These are phyloP conservation scores for Clinocottus analis DNA, from an alignment of 2,113 vertebrate genomes.

Conservation along the genomic window DNA sequence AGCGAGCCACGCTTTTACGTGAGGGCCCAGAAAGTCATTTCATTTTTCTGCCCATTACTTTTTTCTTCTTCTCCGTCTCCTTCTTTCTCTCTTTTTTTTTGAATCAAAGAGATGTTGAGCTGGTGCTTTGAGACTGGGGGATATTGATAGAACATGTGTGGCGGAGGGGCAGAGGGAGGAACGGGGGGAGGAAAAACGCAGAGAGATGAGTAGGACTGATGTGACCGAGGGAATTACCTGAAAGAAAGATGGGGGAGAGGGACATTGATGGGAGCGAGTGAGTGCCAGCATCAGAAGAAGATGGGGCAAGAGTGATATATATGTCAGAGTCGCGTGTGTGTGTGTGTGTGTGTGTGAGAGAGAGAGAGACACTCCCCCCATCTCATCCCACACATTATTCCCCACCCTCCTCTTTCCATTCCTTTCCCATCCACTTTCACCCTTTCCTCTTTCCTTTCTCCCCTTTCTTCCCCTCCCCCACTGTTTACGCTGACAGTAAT, in stretches of 20 bases:
- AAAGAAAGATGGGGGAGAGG: slow-evolving; percentile 56
- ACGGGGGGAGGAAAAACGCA: slow-evolving; percentile 32
- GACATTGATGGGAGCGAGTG: slow-evolving; percentile 54
- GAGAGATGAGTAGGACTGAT: slow-evolving; percentile 75
- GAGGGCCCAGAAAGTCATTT: slow-evolving; percentile 80
- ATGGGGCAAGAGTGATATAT: slow-evolving; percentile 57
- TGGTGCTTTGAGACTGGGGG: slow-evolving; percentile 62
- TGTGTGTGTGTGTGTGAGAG: slow-evolving; percentile 44
- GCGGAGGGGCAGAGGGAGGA: slow-evolving; percentile 34
- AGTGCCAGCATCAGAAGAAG: slow-evolving; percentile 52
- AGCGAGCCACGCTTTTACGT: slow-evolving; percentile 74
- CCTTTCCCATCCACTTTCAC: slow-evolving; percentile 54
- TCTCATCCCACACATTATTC: slow-evolving; percentile 44
- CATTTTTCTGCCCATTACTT: slow-evolving; percentile 83
- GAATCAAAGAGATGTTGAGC: slow-evolving; percentile 76
- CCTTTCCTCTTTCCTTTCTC: slow-evolving; percentile 40
- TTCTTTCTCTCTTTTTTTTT: slow-evolving; percentile 35
- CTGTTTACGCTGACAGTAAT: slow-evolving; percentile 78
- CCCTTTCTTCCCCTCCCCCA: slow-evolving; percentile 30
- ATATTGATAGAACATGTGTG: slow-evolving; percentile 55
- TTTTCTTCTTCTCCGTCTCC: slow-evolving; percentile 57
- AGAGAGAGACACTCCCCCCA: slow-evolving; percentile 36
- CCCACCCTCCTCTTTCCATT: slow-evolving; percentile 50
- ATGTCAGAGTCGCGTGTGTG: slow-evolving; percentile 51
- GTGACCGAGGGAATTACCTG: slow-evolving; percentile 76